These are phyloP conservation scores for Drosophila melanogaster DNA, from an alignment of 1,140 invertebrate species.

Conservation along the genomic window Release_6_plus_ISO1_MT NT_033777.3:10156501-10157000, in stretches of 20 bases:
- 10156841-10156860: constrained; percentile 99
- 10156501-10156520: not conserved
- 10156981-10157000: not conserved
- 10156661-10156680: constrained; percentile 98
- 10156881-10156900: constrained; percentile 94
- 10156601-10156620: constrained; percentile 89
- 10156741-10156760: constrained; percentile 96
- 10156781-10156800: constrained; percentile 97
- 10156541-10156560: not conserved
- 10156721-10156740: constrained; percentile 99
- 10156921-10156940: constrained; percentile 91
- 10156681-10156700: constrained; percentile 96
- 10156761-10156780: constrained; percentile 98
- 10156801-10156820: constrained; percentile 96
- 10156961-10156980: constrained; percentile 86
- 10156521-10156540: not conserved
- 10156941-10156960: constrained; percentile 94
- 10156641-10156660: constrained; percentile 95
- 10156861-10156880: constrained; percentile 97
- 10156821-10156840: constrained; percentile 97
- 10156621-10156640: constrained; percentile 85
- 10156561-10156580: constrained; percentile 87
- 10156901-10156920: constrained; percentile 93
- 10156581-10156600: constrained; percentile 93
- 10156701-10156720: constrained; percentile 95